A percentile compares a stretch with the other conserved stretches of the same genome.
Evolutionary conservation across 2,797 vertebrate species (phyloP).

Genomic region (Eutrigla gurnardus): DNA sequence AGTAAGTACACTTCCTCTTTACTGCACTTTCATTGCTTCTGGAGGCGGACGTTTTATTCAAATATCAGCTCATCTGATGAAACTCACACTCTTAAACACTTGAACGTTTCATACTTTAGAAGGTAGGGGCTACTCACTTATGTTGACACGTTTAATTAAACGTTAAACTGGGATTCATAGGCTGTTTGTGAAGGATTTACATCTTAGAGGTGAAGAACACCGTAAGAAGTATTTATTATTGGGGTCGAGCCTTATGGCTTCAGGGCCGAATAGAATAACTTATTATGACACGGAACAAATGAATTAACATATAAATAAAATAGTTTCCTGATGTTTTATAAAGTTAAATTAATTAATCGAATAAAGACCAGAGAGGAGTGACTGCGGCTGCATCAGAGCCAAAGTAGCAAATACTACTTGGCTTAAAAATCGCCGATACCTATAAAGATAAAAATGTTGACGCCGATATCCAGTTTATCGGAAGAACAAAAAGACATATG

Average conservation of each 20-base stretch:
- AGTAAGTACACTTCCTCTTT: conserved; percentile 85
- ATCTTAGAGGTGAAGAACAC: not conserved
- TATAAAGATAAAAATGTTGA: too few relatives aligned
- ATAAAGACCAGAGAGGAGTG: too few relatives aligned
- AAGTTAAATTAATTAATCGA: too few relatives aligned
- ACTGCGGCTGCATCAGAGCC: too few relatives aligned
- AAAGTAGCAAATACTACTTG: too few relatives aligned
- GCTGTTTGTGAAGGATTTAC: not conserved
- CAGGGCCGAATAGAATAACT: too few relatives aligned
- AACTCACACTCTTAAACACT: not conserved
- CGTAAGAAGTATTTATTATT: not conserved
- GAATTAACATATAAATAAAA: too few relatives aligned
- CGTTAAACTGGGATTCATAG: not conserved
- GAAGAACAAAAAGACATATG: not conserved
- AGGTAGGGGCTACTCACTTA: not conserved
- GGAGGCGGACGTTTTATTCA: not conserved
- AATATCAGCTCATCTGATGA: not conserved
- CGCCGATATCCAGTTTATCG: not conserved
- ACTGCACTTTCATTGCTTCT: not conserved
- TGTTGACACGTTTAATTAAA: not conserved
- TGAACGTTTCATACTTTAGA: not conserved
- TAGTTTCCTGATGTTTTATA: too few relatives aligned
- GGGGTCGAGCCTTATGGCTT: too few relatives aligned
- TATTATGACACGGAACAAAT: too few relatives aligned
- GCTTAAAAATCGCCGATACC: too few relatives aligned